These are phyloP conservation scores for Barypeithes pellucidus DNA, from an alignment of 2,888 invertebrate species.

Conservation along the genomic window DNA sequence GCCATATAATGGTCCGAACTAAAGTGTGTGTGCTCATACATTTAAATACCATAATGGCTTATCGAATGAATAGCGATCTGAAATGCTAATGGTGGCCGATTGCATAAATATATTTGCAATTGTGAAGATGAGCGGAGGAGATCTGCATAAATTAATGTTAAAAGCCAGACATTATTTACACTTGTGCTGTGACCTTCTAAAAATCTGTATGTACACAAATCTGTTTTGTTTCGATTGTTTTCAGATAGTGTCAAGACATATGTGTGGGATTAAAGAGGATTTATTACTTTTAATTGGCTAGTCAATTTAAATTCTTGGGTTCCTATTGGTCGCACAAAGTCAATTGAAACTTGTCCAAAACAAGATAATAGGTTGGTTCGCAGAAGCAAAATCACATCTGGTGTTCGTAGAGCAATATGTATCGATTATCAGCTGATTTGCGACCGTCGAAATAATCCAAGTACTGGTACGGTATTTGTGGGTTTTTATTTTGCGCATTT, in stretches of 20 bases:
- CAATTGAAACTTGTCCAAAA: not conserved
- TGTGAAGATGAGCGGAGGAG: conserved; percentile 43
- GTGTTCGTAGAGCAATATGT: no score
- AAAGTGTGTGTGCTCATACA: conserved; percentile 44
- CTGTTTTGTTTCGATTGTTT: conserved; percentile 20
- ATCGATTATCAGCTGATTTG: no score
- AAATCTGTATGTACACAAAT: conserved; percentile 14
- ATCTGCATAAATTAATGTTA: conserved; percentile 36
- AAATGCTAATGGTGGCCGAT: conserved; percentile 54
- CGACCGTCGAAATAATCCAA: no score
- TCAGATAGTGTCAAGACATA: conserved; percentile 10
- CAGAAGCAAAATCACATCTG: no score
- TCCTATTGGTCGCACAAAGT: not conserved
- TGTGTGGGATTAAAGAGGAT: conserved; percentile 15
- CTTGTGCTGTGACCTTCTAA: conserved; percentile 29
- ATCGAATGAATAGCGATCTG: conserved; percentile 51
- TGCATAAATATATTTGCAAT: conserved; percentile 53
- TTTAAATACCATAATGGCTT: conserved; percentile 51
- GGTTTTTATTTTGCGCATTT: no score
- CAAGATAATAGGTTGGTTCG: no score
- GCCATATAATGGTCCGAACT: conserved; percentile 33
- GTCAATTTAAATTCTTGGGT: not conserved
- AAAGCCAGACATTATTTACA: conserved; percentile 35
- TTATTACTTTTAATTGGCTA: not conserved
- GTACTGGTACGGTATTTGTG: no score